These are phyloP conservation scores for Eurosta solidaginis DNA, from an alignment of 1,140 invertebrate species.

Conservation along the genomic window DNA sequence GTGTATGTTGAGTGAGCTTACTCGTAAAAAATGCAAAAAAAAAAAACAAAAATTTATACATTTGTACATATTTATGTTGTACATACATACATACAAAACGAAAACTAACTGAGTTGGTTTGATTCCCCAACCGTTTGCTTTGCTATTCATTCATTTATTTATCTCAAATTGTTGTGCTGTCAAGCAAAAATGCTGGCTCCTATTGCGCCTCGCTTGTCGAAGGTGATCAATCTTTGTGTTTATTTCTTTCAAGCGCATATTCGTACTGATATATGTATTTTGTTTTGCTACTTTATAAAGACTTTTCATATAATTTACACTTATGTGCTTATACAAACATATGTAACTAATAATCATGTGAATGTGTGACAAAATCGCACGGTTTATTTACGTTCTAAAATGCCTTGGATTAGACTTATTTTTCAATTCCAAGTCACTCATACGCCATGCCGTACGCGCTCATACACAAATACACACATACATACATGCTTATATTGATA, in stretches of 20 bases:
- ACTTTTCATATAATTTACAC: neutral
- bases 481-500: too few species aligned
- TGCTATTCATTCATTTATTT: neutral
- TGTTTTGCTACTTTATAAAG: neutral
- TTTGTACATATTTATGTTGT: too few species aligned
- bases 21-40: too few species aligned
- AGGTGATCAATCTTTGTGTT: conserved; percentile 23
- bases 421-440: conserved; percentile 18
- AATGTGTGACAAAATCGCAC: too few species aligned
- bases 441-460: neutral
- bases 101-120: neutral
- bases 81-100: neutral
- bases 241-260: neutral
- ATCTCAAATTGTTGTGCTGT: neutral
- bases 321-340: neutral
- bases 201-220: neutral
- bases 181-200: neutral
- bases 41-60: too few species aligned
- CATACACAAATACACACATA: neutral
- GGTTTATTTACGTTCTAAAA: conserved; percentile 25
- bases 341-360: neutral
- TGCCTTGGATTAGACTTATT: conserved; percentile 23
- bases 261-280: neutral
- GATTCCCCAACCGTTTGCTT: neutral
- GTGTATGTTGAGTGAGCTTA: neutral